Conservation (phyloP, 1,140 invertebrate species). For the Drosophila novamexicana region DNA sequence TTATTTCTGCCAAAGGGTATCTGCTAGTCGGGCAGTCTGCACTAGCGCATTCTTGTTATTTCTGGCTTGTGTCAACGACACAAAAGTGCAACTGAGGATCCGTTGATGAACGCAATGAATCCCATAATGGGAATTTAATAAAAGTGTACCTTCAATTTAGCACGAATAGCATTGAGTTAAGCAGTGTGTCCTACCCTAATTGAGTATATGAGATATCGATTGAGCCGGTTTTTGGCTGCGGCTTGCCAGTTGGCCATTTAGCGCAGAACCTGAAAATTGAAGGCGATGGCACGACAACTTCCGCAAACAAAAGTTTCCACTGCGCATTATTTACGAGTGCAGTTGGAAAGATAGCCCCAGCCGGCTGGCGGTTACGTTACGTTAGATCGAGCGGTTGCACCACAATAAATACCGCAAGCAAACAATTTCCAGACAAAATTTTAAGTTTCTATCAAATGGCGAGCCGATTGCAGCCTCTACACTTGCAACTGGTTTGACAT, state of each 20-base stretch:
- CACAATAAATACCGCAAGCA: slow-evolving; percentile 42
- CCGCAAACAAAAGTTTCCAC: slow-evolving; percentile 45
- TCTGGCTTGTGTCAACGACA: slow-evolving; percentile 7
- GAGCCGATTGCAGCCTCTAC: slow-evolving; percentile 17
- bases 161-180: slow-evolving; percentile 2
- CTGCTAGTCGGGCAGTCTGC: no score
- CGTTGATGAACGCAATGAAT: slow-evolving; percentile 26
- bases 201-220: not conserved
- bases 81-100: slow-evolving; percentile 2
- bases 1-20: not conserved
- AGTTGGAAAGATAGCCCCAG: slow-evolving; percentile 6
- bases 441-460: slow-evolving; percentile 34
- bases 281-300: slow-evolving; percentile 6
- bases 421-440: slow-evolving; percentile 12
- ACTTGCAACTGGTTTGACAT: slow-evolving; percentile 73
- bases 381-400: slow-evolving; percentile 41
- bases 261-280: slow-evolving; percentile 1
- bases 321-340: slow-evolving; percentile 30
- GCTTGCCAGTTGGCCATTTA: not conserved
- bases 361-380: slow-evolving; percentile 14
- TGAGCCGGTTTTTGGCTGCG: slow-evolving; percentile 22
- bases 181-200: slow-evolving; percentile 10
- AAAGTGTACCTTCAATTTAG: not conserved
- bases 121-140: slow-evolving; percentile 41
- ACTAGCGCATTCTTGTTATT: not conserved